These are phyloP conservation scores for Perca fluviatilis DNA, from an alignment of 2,113 vertebrate genomes.

Conservation along the genomic window DNA sequence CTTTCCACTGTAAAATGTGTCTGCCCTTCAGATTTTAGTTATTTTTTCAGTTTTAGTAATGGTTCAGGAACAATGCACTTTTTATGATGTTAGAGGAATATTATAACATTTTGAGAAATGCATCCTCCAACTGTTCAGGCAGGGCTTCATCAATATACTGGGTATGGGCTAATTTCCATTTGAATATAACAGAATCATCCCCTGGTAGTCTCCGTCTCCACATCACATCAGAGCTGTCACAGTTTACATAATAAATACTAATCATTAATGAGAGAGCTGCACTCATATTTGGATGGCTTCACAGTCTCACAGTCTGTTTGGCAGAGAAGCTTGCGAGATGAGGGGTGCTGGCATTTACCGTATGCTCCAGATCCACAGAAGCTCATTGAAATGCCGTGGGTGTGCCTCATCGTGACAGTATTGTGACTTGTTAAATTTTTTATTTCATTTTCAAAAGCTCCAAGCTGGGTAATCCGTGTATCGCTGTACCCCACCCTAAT, in stretches of 20 bases:
- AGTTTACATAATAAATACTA: conserved; percentile 58
- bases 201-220: conserved; percentile 33
- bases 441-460: conserved; percentile 68
- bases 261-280: conserved; percentile 55
- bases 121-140: neutral
- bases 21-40: neutral
- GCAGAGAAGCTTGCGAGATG: conserved; percentile 55
- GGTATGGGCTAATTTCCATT: conserved; percentile 16
- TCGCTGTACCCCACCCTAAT: conserved; percentile 22
- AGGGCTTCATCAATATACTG: conserved; percentile 23
- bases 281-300: conserved; percentile 45
- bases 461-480: conserved; percentile 56
- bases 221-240: conserved; percentile 50
- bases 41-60: neutral
- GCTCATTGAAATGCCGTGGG: conserved; percentile 77
- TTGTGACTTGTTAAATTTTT: conserved; percentile 81
- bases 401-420: conserved; percentile 67
- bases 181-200: conserved; percentile 30
- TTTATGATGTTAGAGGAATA: neutral
- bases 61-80: no score
- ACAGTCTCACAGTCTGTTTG: conserved; percentile 52
- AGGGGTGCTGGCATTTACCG: conserved; percentile 76
- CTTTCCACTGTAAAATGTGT: neutral
- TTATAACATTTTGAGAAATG: neutral
- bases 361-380: conserved; percentile 52